Evolutionary conservation across 2,888 invertebrate genomes (phyloP).

Genomic region (Ornithoptera priamus): DNA sequence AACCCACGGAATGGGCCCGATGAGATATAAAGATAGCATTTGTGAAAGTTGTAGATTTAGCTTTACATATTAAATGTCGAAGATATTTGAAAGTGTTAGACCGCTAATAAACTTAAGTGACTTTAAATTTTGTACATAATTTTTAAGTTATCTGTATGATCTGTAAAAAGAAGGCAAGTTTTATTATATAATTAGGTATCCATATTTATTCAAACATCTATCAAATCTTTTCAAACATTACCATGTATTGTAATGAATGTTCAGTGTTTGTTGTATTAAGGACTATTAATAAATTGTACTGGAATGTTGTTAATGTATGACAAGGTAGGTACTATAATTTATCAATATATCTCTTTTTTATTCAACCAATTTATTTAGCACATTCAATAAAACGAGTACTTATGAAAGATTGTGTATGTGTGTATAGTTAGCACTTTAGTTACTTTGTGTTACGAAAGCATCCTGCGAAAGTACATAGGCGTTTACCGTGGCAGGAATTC

Average conservation of each 20-base stretch:
- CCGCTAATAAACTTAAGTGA: slow-evolving; percentile 10
- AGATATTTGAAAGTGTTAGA: slow-evolving; percentile 18
- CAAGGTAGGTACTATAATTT: no score
- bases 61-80: slow-evolving; percentile 6
- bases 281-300: no score
- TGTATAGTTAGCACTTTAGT: neutral
- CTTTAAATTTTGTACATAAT: neutral
- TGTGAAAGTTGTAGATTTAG: slow-evolving; percentile 22
- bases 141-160: neutral
- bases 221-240: no score
- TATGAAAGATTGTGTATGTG: no score
- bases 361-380: no score
- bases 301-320: no score
- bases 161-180: neutral
- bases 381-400: no score
- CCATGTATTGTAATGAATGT: no score
- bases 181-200: neutral
- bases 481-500: slow-evolving; percentile 7
- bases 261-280: no score
- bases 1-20: neutral
- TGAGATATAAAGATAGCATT: slow-evolving; percentile 4
- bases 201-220: no score
- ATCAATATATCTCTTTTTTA: no score
- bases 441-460: neutral
- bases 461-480: slow-evolving; percentile 1